Percentiles rank a stretch among this genome's conserved stretches.
These are phyloP conservation scores for Drosophila prostipennis DNA, from an alignment of 2,888 invertebrate species.

Conservation along the genomic window DNA sequence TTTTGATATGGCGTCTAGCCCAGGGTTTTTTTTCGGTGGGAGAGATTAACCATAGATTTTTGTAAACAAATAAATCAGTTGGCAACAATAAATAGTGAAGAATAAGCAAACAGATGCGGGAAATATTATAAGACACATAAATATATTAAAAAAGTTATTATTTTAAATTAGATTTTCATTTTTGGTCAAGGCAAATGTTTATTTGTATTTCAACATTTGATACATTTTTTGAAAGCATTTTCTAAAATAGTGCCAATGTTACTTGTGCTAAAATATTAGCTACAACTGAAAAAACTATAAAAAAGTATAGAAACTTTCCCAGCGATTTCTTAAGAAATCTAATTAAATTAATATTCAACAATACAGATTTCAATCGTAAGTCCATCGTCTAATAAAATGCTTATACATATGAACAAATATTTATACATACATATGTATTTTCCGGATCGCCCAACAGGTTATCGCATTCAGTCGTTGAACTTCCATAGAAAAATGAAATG, in stretches of 20 bases:
- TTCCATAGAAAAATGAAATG: background rate
- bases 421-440: background rate
- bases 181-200: too few relatives aligned
- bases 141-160: too few relatives aligned
- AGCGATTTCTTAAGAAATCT: background rate
- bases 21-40: background rate
- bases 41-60: background rate
- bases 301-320: too few relatives aligned
- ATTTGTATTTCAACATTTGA: too few relatives aligned
- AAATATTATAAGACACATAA: background rate
- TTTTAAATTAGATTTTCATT: too few relatives aligned
- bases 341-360: background rate
- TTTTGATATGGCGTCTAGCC: slow-evolving; percentile 15
- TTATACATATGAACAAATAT: too few relatives aligned
- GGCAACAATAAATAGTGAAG: background rate
- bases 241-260: too few relatives aligned
- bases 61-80: slow-evolving; percentile 4
- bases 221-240: too few relatives aligned
- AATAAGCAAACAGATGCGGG: background rate
- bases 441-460: slow-evolving; percentile 6
- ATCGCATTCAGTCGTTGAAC: slow-evolving; percentile 22
- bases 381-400: background rate
- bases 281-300: background rate
- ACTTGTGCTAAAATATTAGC: background rate
- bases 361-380: too few relatives aligned